phyloP scores from a whole-genome alignment of 2,113 vertebrate genomes.

The Guaruba guarouba region DNA sequence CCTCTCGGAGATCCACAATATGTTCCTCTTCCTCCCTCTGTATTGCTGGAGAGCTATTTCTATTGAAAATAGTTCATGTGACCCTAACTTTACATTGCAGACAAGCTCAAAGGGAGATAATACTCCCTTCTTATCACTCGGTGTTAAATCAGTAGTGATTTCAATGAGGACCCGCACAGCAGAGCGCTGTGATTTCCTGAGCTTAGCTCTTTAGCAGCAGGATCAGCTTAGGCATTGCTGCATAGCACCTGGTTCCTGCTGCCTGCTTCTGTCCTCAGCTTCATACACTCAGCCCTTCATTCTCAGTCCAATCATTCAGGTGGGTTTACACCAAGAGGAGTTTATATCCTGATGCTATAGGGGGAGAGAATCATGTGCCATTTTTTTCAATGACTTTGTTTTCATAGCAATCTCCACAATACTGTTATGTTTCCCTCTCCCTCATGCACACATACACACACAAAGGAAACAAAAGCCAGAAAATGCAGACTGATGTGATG shows the following conservation, averaged over 20 bases:
- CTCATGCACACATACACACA: neutral
- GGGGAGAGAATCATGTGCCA: neutral
- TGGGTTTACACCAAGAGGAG: neutral
- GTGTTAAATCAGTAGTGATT: neutral
- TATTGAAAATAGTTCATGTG: neutral
- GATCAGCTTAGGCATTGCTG: neutral
- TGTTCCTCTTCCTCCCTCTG: neutral
- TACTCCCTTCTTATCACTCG: neutral
- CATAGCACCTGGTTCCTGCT: neutral
- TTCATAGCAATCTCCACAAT: neutral
- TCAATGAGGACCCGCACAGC: neutral
- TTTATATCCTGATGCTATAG: neutral
- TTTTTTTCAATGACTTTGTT: neutral
- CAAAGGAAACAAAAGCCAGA: accelerated
- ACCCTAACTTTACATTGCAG: neutral
- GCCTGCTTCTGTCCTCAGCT: neutral
- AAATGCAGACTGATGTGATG: accelerated
- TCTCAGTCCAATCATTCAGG: neutral
- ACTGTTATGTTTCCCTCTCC: neutral
- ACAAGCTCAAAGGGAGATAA: neutral
- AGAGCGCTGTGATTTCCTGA: neutral
- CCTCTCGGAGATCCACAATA: accelerated
- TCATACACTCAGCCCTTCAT: neutral
- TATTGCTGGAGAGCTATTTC: neutral
- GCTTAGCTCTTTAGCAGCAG: neutral